Conservation (phyloP, 2,888 invertebrate species). For the Dynastes maya region DNA sequence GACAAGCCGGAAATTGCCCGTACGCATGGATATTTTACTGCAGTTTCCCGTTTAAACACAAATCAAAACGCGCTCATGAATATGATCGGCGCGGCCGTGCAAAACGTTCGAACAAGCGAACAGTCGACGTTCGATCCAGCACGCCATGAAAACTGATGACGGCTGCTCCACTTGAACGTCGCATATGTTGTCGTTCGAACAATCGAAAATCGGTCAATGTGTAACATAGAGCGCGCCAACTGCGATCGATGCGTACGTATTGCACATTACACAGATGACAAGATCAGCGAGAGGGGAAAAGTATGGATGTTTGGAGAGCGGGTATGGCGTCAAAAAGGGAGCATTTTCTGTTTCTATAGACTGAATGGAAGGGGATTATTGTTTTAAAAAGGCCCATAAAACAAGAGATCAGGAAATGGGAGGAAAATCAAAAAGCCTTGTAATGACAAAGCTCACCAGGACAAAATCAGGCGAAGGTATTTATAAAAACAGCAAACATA, state of each 20-base stretch:
- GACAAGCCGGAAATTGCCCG: slow-evolving; percentile 11
- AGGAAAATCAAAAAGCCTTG: too few relatives aligned
- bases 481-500: too few relatives aligned
- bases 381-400: too few relatives aligned
- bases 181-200: slow-evolving; percentile 23
- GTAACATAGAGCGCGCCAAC: slow-evolving; percentile 10
- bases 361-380: too few relatives aligned
- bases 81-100: slow-evolving; percentile 8
- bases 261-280: slow-evolving; percentile 13
- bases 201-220: slow-evolving; percentile 42
- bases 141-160: slow-evolving; percentile 15
- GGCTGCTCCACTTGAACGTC: not conserved
- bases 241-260: slow-evolving; percentile 20
- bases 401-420: too few relatives aligned
- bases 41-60: slow-evolving; percentile 19
- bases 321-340: not conserved
- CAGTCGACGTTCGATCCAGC: slow-evolving; percentile 6
- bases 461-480: too few relatives aligned
- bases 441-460: too few relatives aligned
- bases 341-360: too few relatives aligned
- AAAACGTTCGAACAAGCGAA: slow-evolving; percentile 6
- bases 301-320: not conserved
- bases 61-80: slow-evolving; percentile 31
- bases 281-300: not conserved
- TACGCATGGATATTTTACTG: slow-evolving; percentile 16